phyloP scores from a whole-genome alignment of 2,113 vertebrate genomes.

The Pavo muticus region DNA sequence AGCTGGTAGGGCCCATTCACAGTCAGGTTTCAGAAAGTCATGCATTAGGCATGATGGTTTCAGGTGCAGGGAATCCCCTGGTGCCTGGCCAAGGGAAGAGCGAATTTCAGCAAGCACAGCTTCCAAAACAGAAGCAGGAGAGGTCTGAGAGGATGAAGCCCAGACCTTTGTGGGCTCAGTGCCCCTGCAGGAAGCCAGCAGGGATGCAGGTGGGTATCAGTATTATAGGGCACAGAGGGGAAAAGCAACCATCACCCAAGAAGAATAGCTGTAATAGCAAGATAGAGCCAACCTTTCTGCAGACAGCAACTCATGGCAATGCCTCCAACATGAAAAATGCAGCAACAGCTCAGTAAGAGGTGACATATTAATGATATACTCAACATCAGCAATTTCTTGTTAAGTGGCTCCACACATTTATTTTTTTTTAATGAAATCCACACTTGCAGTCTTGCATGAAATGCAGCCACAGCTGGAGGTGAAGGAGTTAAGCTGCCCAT shows the following conservation, averaged over 20 bases:
- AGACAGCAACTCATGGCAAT: not conserved
- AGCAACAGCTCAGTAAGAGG: not conserved
- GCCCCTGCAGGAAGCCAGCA: not conserved
- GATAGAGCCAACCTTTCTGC: not conserved
- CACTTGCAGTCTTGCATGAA: not conserved
- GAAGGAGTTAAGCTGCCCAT: slow-evolving; percentile 18
- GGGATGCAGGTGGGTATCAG: too few relatives aligned
- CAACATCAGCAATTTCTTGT: not conserved
- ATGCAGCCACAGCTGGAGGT: not conserved
- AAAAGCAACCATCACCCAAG: not conserved
- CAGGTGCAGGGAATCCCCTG: not conserved
- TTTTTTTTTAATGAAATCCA: not conserved
- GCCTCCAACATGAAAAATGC: not conserved
- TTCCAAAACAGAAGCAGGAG: not conserved
- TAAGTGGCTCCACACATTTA: accelerated
- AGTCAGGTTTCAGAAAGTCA: not conserved
- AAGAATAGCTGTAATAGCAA: not conserved
- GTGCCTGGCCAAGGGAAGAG: not conserved
- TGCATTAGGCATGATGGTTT: not conserved
- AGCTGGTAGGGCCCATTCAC: too few relatives aligned
- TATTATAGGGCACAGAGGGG: not conserved
- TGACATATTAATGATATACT: not conserved
- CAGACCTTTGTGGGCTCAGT: not conserved
- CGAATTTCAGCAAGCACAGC: not conserved
- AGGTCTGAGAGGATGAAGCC: not conserved